A percentile compares a stretch with the other conserved stretches of the same genome.
These are phyloP conservation scores for Apocrypta bakeri DNA, from an alignment of 1,140 invertebrate genomes.

Conservation along the genomic window DNA sequence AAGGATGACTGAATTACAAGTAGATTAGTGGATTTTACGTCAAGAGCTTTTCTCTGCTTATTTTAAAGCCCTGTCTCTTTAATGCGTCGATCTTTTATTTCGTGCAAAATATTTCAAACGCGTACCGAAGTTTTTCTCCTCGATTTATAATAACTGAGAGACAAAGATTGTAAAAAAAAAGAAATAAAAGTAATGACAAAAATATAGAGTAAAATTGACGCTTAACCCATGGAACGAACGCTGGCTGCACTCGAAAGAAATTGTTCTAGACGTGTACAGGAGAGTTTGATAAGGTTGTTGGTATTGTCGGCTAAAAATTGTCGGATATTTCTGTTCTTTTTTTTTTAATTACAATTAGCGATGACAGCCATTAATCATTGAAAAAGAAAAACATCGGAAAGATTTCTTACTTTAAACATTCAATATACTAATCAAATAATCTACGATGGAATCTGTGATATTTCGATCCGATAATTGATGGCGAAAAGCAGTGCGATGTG, in stretches of 20 bases:
- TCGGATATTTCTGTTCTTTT: too few species aligned
- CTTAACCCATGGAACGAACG: neutral
- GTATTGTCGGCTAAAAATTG: neutral
- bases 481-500: neutral
- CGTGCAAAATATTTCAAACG: too few species aligned
- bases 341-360: too few species aligned
- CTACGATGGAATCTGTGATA: neutral
- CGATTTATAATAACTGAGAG: too few species aligned
- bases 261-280: neutral
- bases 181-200: neutral
- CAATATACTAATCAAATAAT: neutral
- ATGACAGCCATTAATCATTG: too few species aligned
- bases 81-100: too few species aligned
- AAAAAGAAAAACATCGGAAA: neutral
- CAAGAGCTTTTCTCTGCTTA: too few species aligned
- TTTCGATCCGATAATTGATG: neutral
- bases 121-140: too few species aligned
- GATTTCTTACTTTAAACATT: neutral
- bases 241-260: neutral
- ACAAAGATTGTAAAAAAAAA: neutral
- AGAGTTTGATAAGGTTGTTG: neutral
- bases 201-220: neutral
- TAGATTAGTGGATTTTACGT: neutral
- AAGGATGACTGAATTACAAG: neutral
- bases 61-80: too few species aligned